Conservation (phyloP, 2,888 invertebrate genomes). For the Malachius bipustulatus region DNA sequence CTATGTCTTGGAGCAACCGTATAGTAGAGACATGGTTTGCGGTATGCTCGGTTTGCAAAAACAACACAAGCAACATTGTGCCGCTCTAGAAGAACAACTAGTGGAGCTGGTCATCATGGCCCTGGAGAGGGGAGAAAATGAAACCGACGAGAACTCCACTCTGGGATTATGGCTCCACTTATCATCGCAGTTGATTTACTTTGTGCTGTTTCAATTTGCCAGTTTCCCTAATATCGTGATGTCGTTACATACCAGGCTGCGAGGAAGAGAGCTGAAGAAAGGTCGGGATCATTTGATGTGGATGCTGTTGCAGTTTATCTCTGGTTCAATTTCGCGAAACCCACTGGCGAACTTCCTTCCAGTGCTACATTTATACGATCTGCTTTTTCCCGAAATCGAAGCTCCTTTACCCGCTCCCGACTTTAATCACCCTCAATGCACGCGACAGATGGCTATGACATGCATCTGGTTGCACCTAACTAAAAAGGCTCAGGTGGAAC, state of each 20-base stretch:
- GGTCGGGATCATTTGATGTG: constrained; percentile 98
- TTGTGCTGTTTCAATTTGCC: constrained; percentile 88
- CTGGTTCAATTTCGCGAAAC: constrained; percentile 91
- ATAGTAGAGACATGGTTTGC: constrained; percentile 92
- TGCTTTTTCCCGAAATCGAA: constrained; percentile 86
- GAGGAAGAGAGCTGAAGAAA: constrained; percentile 60
- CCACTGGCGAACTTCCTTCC: constrained; percentile 81
- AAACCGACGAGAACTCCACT: constrained; percentile 45
- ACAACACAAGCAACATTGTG: constrained; percentile 59
- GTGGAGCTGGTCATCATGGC: constrained; percentile 84
- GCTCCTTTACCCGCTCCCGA: constrained; percentile 83
- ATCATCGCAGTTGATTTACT: constrained; percentile 88
- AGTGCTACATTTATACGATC: constrained; percentile 80
- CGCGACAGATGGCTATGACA: constrained; percentile 85
- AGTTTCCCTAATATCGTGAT: constrained; percentile 87
- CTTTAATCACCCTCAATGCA: constrained; percentile 72
- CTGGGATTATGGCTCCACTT: constrained; percentile 89
- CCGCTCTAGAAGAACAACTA: constrained; percentile 83
- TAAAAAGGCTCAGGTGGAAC: constrained; percentile 80
- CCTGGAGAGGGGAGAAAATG: constrained; percentile 79
- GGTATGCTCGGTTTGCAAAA: constrained; percentile 90
- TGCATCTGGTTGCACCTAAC: constrained; percentile 95
- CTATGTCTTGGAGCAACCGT: constrained; percentile 89
- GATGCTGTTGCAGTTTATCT: constrained; percentile 93
- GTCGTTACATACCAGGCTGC: constrained; percentile 63